Evolutionary conservation across 2,113 vertebrate species (phyloP).

Genomic region (Stigmatopora argus): DNA sequence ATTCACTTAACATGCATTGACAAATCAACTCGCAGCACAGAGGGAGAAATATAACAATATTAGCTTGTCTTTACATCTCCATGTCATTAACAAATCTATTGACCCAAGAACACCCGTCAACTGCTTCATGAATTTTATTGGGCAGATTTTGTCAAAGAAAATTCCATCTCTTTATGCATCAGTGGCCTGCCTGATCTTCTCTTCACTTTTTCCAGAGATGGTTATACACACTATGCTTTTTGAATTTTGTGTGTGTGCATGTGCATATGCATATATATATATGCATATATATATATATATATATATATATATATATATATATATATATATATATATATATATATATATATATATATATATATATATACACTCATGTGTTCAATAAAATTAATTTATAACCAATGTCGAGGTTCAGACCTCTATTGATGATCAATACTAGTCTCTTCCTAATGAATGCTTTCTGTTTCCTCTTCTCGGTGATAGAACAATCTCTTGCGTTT

Average conservation of each 20-base stretch:
- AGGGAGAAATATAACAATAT: not conserved
- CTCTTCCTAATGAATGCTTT: conserved; percentile 48
- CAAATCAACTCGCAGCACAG: not conserved
- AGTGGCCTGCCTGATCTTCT: conserved; percentile 3
- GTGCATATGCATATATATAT: no score
- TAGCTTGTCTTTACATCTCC: conserved; percentile 20
- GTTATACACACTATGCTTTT: no score
- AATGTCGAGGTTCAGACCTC: conserved; percentile 31
- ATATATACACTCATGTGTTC: conserved; percentile 23
- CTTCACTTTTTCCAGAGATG: not conserved
- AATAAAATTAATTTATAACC: conserved; percentile 40
- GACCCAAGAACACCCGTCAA: conserved; percentile 27
- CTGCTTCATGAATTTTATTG: not conserved
- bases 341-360: no score
- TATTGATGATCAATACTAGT: conserved; percentile 55
- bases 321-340: no score
- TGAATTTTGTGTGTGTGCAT: no score
- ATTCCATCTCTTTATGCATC: conserved; percentile 7
- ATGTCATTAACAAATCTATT: conserved; percentile 30
- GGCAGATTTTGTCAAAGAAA: conserved; percentile 6
- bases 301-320: no score
- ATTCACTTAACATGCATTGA: not conserved
- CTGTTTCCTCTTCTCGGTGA: conserved; percentile 39
- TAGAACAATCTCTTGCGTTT: conserved; percentile 26
- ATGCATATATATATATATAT: no score